Percentiles rank a stretch among this genome's conserved stretches.
Conservation (phyloP, 2,113 vertebrate species). For the Etheostoma spectabile region DNA sequence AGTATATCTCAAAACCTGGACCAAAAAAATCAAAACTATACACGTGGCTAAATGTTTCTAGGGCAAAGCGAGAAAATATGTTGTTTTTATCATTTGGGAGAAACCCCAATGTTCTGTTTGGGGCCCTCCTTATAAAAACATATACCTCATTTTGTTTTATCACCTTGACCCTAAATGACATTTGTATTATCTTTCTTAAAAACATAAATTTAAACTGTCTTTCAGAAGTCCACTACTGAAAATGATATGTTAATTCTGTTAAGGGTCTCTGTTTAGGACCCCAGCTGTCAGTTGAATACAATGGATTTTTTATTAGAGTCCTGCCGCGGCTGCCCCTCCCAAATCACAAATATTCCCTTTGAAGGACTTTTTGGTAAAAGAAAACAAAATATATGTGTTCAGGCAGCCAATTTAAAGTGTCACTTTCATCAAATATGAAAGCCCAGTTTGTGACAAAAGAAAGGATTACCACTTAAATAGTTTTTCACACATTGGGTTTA, state of each 20-base stretch:
- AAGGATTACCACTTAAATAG: background rate
- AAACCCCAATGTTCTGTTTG: background rate
- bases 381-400: background rate
- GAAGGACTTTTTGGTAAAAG: background rate
- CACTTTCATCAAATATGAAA: background rate
- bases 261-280: too few relatives aligned
- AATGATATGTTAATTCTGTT: background rate
- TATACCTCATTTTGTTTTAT: background rate
- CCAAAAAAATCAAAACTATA: background rate
- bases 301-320: background rate
- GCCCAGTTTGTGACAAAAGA: background rate
- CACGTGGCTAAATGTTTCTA: background rate
- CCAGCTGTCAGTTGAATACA: background rate
- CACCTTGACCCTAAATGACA: background rate
- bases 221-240: background rate
- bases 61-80: background rate
- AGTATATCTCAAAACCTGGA: background rate
- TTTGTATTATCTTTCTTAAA: background rate
- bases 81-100: constrained; percentile 4
- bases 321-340: too few relatives aligned
- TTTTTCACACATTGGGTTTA: background rate
- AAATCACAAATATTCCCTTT: background rate
- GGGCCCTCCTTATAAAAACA: background rate
- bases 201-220: background rate
- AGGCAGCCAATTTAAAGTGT: background rate